Conservation (phyloP, 2,888 invertebrate genomes). For the Strigamia maritima region DNA sequence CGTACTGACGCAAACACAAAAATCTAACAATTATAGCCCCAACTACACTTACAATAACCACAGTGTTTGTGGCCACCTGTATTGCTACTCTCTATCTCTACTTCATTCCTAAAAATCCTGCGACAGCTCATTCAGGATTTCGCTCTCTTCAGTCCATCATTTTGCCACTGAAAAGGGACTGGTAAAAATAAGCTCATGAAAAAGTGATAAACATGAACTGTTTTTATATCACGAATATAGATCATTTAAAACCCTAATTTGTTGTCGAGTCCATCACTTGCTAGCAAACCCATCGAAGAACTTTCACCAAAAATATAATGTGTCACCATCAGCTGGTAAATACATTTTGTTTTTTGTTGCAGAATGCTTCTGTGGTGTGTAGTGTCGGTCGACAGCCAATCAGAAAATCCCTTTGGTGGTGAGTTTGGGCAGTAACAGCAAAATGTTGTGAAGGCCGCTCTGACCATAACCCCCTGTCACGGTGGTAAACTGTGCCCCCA, state of each 20-base stretch:
- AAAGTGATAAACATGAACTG: background rate
- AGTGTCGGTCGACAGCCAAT: too few relatives aligned
- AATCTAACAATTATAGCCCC: too few relatives aligned
- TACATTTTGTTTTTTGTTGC: too few relatives aligned
- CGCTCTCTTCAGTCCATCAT: background rate
- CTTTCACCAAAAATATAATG: background rate
- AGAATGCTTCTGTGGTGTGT: too few relatives aligned
- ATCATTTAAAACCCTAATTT: background rate
- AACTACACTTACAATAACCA: too few relatives aligned
- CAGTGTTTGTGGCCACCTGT: slow-evolving; percentile 48
- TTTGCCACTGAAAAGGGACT: background rate
- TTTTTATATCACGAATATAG: background rate
- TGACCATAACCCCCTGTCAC: too few relatives aligned
- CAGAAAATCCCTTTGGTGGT: too few relatives aligned
- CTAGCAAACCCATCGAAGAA: background rate
- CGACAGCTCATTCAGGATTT: slow-evolving; percentile 44
- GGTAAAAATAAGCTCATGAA: background rate
- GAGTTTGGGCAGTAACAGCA: too few relatives aligned
- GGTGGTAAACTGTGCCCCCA: too few relatives aligned
- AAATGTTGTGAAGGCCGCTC: too few relatives aligned
- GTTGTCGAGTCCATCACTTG: background rate
- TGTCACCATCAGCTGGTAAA: slow-evolving; percentile 48
- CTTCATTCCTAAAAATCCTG: slow-evolving; percentile 72
- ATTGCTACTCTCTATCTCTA: slow-evolving; percentile 71
- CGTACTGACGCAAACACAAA: too few relatives aligned